A percentile compares a stretch with the other conserved stretches of the same genome.
These are phyloP conservation scores for Pleuronectes platessa DNA, from an alignment of 2,113 vertebrate species.

Conservation along the genomic window DNA sequence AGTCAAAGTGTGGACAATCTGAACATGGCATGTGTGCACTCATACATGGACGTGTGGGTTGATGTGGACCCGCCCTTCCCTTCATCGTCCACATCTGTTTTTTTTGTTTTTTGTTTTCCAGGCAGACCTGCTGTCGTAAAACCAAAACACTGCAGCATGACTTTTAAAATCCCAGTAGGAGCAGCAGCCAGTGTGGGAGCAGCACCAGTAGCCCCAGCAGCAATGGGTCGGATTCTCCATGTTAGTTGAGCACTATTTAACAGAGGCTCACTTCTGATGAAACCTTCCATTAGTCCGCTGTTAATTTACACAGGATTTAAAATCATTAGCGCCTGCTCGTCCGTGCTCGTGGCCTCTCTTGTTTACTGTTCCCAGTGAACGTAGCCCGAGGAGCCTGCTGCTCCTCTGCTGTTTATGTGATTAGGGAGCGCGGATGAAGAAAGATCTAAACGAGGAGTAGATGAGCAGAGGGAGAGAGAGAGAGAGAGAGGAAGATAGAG, in stretches of 20 bases:
- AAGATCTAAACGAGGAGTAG: conserved; percentile 16
- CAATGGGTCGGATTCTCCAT: conserved; percentile 33
- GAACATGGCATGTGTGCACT: conserved; percentile 42
- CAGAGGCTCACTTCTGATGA: conserved; percentile 53
- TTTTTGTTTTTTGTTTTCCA: neutral
- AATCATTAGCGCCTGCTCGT: conserved; percentile 58
- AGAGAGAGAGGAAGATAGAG: neutral
- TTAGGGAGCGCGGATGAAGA: conserved; percentile 52
- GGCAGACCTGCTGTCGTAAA: neutral
- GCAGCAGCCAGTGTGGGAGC: neutral
- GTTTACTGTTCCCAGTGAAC: conserved; percentile 24
- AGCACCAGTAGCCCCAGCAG: conserved; percentile 6
- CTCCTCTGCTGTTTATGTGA: conserved; percentile 60
- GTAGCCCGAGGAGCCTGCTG: conserved; percentile 51
- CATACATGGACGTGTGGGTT: conserved; percentile 1
- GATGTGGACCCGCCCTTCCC: conserved; percentile 6
- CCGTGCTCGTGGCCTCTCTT: conserved; percentile 21
- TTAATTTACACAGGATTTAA: conserved; percentile 70
- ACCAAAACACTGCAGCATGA: conserved; percentile 23
- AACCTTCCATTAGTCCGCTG: conserved; percentile 36
- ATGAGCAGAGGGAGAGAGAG: neutral
- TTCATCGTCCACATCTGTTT: conserved; percentile 21
- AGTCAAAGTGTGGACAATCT: conserved; percentile 58
- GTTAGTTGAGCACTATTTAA: conserved; percentile 34
- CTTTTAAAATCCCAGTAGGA: conserved; percentile 40